Base-by-base conservation (phyloP, 2,113 vertebrate genomes). In the Clarias magur region DNA sequence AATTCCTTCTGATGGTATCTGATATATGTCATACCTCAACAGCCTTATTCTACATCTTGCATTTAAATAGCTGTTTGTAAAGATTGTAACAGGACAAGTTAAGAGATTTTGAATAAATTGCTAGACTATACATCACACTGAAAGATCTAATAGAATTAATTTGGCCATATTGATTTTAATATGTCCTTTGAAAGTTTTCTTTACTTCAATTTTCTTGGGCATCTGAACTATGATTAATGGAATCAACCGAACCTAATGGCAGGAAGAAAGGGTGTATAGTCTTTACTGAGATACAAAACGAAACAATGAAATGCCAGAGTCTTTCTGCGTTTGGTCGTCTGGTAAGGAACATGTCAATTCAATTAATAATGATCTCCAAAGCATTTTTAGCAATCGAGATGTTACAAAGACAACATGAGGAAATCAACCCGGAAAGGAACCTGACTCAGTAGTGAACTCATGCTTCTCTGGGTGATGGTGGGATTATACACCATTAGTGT, bases 1-100 rank as follows among this genome's bases (percentile, higher is more conserved):
- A 17, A 56, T 56, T 79, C 75, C 25, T 88, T 84, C 21, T 83
- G 84, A 88, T 89, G 80, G 89, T 91, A 91, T 89, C 88, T 88
- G 90, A 88, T 89, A 84, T 67, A 72, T 81, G 60, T 88, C 88
- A 89, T 87, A 59, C 27, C 68, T 79, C 87, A 90, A 88, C 84
- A 84, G 83, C 53, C 57, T 62, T 54, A 72, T 10, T 65, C 87
- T 80, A 88, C 86, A 88, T 88, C 80, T 90, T 91, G 90, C 90
- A 80, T 85, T 88, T 84, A 67, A 25, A 38, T 25, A 13, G 30
- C 5, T 79, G 12, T 78, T 78, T 27, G 27, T 38, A 62, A 2
- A 30, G 27, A 57, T 38, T 38, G 34, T 48, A 19, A 59, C 30
- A 42, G 10, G 30, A 38, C 21, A 11, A 23, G 19, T 13, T 79